Conservation (phyloP, 2,797 vertebrate genomes). For the Platyrinchus mystaceus region DNA sequence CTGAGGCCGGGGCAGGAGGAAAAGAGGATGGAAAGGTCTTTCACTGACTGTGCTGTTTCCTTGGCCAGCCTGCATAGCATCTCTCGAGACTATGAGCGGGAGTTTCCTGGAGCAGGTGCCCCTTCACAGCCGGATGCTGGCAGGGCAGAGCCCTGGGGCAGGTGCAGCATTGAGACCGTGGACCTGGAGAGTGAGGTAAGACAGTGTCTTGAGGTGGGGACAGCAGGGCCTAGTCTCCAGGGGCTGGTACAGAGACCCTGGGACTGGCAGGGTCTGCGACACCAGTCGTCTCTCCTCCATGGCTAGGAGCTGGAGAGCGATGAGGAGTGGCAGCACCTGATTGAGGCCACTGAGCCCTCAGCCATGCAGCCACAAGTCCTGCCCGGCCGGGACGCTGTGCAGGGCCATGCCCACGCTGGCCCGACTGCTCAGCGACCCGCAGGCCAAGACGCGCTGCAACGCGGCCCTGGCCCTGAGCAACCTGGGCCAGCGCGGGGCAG, state of each 20-base stretch:
- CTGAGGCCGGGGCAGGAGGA: background rate
- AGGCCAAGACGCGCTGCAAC: slow-evolving; percentile 81
- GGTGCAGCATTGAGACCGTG: slow-evolving; percentile 22
- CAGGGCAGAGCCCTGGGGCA: background rate
- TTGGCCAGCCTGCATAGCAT: slow-evolving; percentile 76
- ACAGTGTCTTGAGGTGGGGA: background rate
- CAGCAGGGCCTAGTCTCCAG: background rate
- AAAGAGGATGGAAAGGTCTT: background rate
- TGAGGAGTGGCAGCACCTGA: slow-evolving; percentile 81
- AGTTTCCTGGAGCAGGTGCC: slow-evolving; percentile 69
- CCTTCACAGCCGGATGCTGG: slow-evolving; percentile 2
- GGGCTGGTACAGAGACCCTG: background rate
- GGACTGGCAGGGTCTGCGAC: background rate
- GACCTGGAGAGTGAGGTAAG: slow-evolving; percentile 75
- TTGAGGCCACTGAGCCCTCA: slow-evolving; percentile 62
- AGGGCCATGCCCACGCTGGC: slow-evolving; percentile 66
- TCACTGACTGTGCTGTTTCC: background rate
- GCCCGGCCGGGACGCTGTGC: background rate
- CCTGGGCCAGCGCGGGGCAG: slow-evolving; percentile 67
- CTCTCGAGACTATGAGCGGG: slow-evolving; percentile 78
- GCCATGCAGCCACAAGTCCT: slow-evolving; percentile 36
- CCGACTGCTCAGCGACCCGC: slow-evolving; percentile 77
- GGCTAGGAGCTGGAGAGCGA: slow-evolving; percentile 80
- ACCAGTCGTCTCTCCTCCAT: background rate
- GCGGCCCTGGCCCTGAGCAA: slow-evolving; percentile 85